phyloP scores from a whole-genome alignment of 2,113 vertebrate species.

The Numida meleagris region DNA sequence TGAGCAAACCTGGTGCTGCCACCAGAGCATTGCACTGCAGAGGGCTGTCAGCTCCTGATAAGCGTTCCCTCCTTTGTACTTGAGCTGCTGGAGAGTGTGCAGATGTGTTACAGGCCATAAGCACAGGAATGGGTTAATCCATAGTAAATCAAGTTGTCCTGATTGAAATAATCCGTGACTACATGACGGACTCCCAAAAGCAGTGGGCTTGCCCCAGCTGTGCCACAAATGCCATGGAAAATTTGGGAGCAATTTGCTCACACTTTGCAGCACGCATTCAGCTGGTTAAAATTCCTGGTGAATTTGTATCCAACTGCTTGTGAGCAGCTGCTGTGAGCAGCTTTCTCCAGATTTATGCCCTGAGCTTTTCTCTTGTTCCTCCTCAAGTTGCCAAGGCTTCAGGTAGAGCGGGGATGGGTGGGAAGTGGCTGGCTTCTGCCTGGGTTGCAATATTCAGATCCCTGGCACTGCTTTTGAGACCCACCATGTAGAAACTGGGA shows the following conservation, averaged over 20 bases:
- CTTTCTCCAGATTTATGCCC: neutral
- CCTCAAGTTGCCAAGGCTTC: neutral
- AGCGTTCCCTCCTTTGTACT: neutral
- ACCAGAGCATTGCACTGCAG: neutral
- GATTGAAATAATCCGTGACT: neutral
- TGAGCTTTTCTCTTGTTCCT: neutral
- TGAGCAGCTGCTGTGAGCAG: neutral
- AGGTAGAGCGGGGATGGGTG: neutral
- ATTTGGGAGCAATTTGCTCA: neutral
- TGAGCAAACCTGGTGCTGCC: slow-evolving; percentile 14
- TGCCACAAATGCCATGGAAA: neutral
- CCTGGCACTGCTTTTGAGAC: neutral
- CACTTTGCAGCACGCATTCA: rapidly evolving
- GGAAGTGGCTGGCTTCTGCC: neutral
- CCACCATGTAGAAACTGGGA: rapidly evolving
- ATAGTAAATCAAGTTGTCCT: neutral
- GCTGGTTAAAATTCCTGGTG: neutral
- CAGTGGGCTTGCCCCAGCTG: neutral
- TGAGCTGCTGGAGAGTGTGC: neutral
- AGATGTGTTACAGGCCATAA: neutral
- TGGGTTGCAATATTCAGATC: neutral
- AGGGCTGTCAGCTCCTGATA: slow-evolving; percentile 34
- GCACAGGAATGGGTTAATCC: neutral
- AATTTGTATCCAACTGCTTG: neutral
- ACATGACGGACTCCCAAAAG: neutral